These are phyloP conservation scores for Iguana delicatissima DNA, from an alignment of 2,797 vertebrate genomes.

Conservation along the genomic window DNA sequence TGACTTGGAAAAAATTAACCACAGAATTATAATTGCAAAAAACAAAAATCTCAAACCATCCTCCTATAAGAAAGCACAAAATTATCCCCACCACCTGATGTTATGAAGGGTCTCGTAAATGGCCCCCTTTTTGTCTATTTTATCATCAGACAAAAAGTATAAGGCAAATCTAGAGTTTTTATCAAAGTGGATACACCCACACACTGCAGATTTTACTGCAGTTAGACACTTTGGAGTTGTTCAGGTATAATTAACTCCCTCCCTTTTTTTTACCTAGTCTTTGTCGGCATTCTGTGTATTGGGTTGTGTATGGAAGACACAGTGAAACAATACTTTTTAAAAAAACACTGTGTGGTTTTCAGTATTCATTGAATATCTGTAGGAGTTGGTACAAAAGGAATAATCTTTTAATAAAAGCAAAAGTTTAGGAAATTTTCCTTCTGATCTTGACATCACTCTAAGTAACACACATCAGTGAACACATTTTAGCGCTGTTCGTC, in stretches of 20 bases:
- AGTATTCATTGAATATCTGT: slow-evolving; percentile 77
- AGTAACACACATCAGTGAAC: slow-evolving; percentile 68
- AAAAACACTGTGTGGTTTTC: slow-evolving; percentile 59
- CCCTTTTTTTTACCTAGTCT: slow-evolving; percentile 49
- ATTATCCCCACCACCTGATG: slow-evolving; percentile 48
- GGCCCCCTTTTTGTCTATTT: slow-evolving; percentile 61
- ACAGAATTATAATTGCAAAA: slow-evolving; percentile 51
- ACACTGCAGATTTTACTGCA: slow-evolving; percentile 66
- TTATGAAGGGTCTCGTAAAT: slow-evolving; percentile 61
- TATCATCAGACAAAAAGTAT: slow-evolving; percentile 62
- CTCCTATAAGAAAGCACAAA: slow-evolving; percentile 11
- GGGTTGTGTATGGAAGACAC: slow-evolving; percentile 58
- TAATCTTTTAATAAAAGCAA: slow-evolving; percentile 73
- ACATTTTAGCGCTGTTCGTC: slow-evolving; percentile 77
- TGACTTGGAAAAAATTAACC: slow-evolving; percentile 38
- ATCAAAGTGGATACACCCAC: slow-evolving; percentile 68
- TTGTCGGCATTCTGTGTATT: slow-evolving; percentile 66
- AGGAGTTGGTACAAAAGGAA: slow-evolving; percentile 78
- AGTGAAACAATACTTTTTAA: slow-evolving; percentile 55
- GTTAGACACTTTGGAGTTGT: slow-evolving; percentile 71
- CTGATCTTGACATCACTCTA: slow-evolving; percentile 75
- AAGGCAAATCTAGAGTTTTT: slow-evolving; percentile 67
- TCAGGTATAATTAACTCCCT: slow-evolving; percentile 55
- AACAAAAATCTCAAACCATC: not conserved
- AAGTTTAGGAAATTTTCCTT: slow-evolving; percentile 74